These are phyloP conservation scores for Tribolium freemani DNA, from an alignment of 2,888 invertebrate species.

Conservation along the genomic window DNA sequence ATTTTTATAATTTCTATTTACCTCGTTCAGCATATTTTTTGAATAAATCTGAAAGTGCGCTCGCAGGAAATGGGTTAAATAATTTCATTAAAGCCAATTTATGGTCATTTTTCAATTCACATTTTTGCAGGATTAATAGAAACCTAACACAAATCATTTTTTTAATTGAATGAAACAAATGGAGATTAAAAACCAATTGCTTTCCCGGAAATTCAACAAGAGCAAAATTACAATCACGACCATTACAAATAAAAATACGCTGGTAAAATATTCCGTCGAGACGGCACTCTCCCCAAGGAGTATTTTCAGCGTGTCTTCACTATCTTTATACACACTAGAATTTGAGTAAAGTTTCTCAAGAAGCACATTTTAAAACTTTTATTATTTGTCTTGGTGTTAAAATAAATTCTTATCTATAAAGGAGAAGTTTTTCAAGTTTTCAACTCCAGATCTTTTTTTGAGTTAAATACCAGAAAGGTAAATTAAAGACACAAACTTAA, in stretches of 20 bases:
- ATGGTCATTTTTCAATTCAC: background rate
- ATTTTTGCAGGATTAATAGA: background rate
- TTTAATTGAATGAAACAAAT: background rate
- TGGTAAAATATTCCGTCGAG: constrained; percentile 3
- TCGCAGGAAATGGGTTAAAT: background rate
- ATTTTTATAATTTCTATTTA: constrained; percentile 19
- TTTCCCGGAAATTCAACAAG: background rate
- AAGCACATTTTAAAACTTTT: constrained; percentile 13
- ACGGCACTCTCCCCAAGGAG: background rate
- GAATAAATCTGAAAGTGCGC: background rate
- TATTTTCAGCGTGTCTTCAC: constrained; percentile 5
- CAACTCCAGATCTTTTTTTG: background rate
- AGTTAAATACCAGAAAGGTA: background rate
- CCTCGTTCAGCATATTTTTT: constrained; percentile 20
- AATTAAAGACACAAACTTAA: background rate
- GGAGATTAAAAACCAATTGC: background rate
- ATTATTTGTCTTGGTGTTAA: background rate
- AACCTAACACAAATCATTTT: background rate
- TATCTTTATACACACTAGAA: constrained; percentile 3
- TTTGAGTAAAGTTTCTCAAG: background rate
- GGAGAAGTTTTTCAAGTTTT: background rate
- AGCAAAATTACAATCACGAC: background rate
- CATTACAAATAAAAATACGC: background rate
- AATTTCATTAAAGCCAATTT: background rate
- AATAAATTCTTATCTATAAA: background rate